Percentiles rank a stretch among this genome's conserved stretches.
phyloP scores from a whole-genome alignment of 2,888 invertebrate genomes.

The Temnothorax unifasciatus region DNA sequence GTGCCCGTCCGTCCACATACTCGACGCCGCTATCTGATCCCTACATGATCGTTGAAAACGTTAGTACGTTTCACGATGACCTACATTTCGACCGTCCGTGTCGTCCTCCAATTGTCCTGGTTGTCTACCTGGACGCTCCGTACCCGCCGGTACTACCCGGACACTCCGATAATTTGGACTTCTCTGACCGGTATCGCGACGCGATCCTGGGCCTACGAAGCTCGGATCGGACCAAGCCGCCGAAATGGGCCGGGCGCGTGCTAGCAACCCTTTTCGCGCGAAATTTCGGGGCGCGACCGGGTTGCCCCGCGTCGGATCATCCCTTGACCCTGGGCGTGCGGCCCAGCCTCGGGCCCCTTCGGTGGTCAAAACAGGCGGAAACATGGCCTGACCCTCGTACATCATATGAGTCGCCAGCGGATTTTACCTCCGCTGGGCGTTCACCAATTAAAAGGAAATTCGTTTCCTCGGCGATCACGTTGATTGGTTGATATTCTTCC shows the following conservation, averaged over 20 bases:
- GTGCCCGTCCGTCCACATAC: conserved; percentile 71
- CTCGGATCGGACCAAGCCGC: conserved; percentile 34
- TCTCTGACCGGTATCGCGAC: conserved; percentile 55
- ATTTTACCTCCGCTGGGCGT: conserved; percentile 56
- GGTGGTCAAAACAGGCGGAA: conserved; percentile 86
- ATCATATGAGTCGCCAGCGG: conserved; percentile 76
- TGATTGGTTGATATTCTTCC: neutral
- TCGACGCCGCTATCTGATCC: conserved; percentile 73
- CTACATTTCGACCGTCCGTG: conserved; percentile 60
- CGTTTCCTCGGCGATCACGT: conserved; percentile 54
- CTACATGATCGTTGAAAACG: conserved; percentile 81
- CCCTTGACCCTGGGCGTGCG: conserved; percentile 85
- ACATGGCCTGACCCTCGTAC: conserved; percentile 85
- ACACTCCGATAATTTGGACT: conserved; percentile 73
- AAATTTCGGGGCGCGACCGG: conserved; percentile 81
- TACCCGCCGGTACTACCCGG: too few species aligned
- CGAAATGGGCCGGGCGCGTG: conserved; percentile 68
- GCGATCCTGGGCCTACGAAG: conserved; percentile 17
- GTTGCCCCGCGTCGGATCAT: conserved; percentile 80
- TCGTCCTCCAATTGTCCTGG: conserved; percentile 42
- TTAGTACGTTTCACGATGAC: conserved; percentile 69
- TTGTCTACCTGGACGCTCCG: conserved; percentile 58
- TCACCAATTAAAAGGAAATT: conserved; percentile 74
- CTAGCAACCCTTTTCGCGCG: conserved; percentile 69
- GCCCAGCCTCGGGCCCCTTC: conserved; percentile 84